Evolutionary conservation across 2,797 vertebrate species (phyloP).

Genomic region (Centropyge bicolor): DNA sequence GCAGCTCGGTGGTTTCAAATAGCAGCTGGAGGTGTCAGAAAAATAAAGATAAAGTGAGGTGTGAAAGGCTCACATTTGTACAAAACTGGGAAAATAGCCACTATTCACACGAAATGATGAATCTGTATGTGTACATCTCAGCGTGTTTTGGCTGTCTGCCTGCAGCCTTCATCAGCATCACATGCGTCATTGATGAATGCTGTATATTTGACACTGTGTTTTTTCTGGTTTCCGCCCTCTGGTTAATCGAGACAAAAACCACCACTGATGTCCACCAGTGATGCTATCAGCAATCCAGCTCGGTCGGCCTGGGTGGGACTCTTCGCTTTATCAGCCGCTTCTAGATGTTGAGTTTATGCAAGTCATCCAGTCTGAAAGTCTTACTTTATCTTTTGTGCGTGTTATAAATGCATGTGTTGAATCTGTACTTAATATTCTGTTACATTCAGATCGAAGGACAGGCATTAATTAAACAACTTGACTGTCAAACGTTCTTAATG

Average conservation of each 20-base stretch:
- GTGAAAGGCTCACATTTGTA: slow-evolving; percentile 55
- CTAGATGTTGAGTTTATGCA: slow-evolving; percentile 14
- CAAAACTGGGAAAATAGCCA: slow-evolving; percentile 48
- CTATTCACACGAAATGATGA: slow-evolving; percentile 52
- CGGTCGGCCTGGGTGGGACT: slow-evolving; percentile 11
- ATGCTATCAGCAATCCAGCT: slow-evolving; percentile 53
- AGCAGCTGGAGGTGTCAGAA: slow-evolving; percentile 62
- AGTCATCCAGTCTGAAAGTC: neutral
- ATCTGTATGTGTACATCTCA: slow-evolving; percentile 47
- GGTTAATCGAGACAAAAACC: slow-evolving; percentile 67
- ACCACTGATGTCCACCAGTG: slow-evolving; percentile 42
- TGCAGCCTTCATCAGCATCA: slow-evolving; percentile 39
- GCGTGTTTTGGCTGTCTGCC: slow-evolving; percentile 37
- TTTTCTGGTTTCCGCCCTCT: slow-evolving; percentile 47
- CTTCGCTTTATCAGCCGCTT: slow-evolving; percentile 11
- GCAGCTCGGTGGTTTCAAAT: slow-evolving; percentile 61
- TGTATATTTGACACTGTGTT: slow-evolving; percentile 41
- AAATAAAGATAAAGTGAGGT: slow-evolving; percentile 65
- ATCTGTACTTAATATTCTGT: slow-evolving; percentile 7
- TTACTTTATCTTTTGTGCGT: slow-evolving; percentile 4
- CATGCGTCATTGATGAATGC: slow-evolving; percentile 66
- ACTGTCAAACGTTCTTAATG: slow-evolving; percentile 5
- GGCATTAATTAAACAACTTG: slow-evolving; percentile 9
- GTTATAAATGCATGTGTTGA: neutral
- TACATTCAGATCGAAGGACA: slow-evolving; percentile 10